Conservation (phyloP, 53 echinoderm and acorn worm genomes). For the Stichopus horrens region DNA sequence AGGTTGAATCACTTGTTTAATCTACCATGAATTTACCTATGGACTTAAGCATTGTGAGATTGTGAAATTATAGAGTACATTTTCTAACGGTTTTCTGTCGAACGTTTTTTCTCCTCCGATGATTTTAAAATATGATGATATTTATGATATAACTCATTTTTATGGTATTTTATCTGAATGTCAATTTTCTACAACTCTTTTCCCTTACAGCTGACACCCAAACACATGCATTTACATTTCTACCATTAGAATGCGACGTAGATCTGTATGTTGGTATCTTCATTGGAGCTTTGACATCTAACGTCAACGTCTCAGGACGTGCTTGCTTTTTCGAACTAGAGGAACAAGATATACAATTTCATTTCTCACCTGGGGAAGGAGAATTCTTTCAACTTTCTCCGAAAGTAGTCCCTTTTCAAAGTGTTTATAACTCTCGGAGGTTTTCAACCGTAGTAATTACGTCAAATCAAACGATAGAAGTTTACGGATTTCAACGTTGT, state of each 20-base stretch:
- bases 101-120: no score
- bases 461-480: neutral
- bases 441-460: neutral
- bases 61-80: no score
- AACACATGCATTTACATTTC: slow-evolving; percentile 23
- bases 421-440: neutral
- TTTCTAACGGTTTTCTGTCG: no score
- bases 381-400: neutral
- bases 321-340: neutral
- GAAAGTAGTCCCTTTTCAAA: neutral
- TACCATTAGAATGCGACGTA: slow-evolving; percentile 7
- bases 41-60: no score
- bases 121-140: no score
- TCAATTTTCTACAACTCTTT: neutral
- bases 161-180: no score
- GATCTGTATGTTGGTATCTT: neutral
- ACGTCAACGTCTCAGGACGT: slow-evolving; percentile 7
- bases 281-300: neutral
- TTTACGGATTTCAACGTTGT: neutral
- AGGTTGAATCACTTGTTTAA: no score
- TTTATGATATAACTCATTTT: no score
- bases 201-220: neutral
- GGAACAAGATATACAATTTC: neutral
- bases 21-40: no score
- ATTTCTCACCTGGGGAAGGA: neutral